A percentile compares a stretch with the other conserved stretches of the same genome.
Evolutionary conservation across 2,888 invertebrate genomes (phyloP).

Genomic region (Leistus spinibarbis): DNA sequence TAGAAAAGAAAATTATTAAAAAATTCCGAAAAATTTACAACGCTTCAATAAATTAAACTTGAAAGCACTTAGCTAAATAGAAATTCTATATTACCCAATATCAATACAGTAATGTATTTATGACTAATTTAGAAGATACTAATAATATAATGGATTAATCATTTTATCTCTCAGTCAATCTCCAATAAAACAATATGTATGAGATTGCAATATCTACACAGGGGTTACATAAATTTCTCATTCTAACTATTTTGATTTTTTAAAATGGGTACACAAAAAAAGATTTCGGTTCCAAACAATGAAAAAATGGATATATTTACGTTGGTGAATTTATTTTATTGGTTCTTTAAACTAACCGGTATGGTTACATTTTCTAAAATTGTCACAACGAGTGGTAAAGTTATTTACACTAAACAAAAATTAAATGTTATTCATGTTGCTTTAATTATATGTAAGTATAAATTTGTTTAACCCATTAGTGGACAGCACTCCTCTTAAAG

Average conservation of each 20-base stretch:
- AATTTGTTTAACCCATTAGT: no score
- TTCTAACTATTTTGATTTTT: neutral
- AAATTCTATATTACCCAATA: no score
- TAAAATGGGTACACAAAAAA: neutral
- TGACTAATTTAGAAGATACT: neutral
- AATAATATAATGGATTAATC: neutral
- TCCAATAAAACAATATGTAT: neutral
- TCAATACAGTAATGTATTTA: neutral
- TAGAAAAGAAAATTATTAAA: no score
- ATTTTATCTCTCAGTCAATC: neutral
- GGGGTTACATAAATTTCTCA: neutral
- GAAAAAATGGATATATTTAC: constrained; percentile 16
- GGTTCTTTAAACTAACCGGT: constrained; percentile 25
- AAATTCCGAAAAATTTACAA: neutral
- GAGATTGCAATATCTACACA: neutral
- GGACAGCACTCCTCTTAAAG: no score
- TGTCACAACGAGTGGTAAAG: constrained; percentile 9
- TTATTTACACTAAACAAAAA: constrained; percentile 13
- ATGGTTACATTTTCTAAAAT: constrained; percentile 17
- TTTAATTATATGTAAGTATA: constrained; percentile 23
- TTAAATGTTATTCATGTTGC: constrained; percentile 13
- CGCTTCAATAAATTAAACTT: neutral
- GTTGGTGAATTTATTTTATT: constrained; percentile 16
- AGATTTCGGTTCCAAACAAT: neutral
- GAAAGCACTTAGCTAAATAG: neutral